Evolutionary conservation across 2,113 vertebrate species (phyloP).

Genomic region (Epinephelus fuscoguttatus): DNA sequence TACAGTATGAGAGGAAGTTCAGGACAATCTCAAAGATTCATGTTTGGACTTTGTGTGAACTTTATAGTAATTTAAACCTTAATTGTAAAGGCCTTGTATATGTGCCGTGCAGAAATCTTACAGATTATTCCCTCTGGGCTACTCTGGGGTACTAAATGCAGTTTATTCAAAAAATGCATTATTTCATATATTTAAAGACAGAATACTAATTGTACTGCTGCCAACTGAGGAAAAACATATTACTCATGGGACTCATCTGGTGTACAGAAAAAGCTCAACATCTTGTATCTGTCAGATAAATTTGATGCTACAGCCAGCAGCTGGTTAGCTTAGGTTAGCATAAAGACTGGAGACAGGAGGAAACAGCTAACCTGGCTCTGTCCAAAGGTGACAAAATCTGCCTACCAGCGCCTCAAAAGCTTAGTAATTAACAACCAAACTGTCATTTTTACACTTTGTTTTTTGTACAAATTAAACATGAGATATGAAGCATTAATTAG

Average conservation of each 20-base stretch:
- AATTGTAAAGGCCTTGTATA: neutral
- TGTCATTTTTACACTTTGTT: too few relatives aligned
- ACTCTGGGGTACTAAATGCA: neutral
- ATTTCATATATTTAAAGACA: neutral
- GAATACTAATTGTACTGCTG: neutral
- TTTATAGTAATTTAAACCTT: constrained; percentile 6
- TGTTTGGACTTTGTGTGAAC: constrained; percentile 34
- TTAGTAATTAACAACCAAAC: neutral
- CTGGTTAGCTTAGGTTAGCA: neutral
- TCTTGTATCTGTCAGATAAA: neutral
- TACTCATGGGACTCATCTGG: neutral
- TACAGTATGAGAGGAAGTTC: constrained; percentile 23
- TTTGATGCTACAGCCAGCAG: neutral
- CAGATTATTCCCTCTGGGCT: neutral
- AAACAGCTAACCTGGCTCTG: too few relatives aligned
- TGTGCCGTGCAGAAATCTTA: neutral
- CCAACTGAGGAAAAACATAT: neutral
- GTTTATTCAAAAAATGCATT: neutral
- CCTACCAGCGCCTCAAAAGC: neutral
- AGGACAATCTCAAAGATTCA: constrained; percentile 11
- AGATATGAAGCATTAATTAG: neutral
- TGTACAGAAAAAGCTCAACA: neutral
- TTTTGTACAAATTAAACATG: too few relatives aligned
- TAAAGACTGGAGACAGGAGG: neutral
- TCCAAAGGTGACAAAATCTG: too few relatives aligned